These are phyloP conservation scores for Apostichopus parvimensis DNA, from an alignment of 35 echinoderm and acorn worm genomes.

Conservation along the genomic window DNA sequence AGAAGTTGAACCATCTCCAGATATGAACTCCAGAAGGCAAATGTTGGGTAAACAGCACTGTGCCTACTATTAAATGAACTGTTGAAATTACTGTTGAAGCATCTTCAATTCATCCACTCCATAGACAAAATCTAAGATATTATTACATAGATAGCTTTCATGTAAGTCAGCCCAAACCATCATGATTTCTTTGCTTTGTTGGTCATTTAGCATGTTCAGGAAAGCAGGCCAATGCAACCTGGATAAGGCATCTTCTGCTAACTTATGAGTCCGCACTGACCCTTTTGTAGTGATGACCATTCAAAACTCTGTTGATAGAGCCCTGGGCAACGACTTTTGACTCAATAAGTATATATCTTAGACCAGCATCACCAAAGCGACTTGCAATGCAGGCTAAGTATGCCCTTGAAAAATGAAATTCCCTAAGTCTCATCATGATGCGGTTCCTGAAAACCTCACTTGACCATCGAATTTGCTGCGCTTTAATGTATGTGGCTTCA, in stretches of 20 bases:
- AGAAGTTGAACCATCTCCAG: neutral
- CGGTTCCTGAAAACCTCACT: neutral
- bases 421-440: constrained; percentile 7
- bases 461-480: neutral
- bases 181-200: neutral
- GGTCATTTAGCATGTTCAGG: no score
- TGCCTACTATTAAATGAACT: neutral
- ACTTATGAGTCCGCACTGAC: neutral
- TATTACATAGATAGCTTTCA: neutral
- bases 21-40: neutral
- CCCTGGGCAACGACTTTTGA: constrained; percentile 10
- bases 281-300: constrained; percentile 51
- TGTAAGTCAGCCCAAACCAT: no score
- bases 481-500: constrained; percentile 21
- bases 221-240: neutral
- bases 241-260: constrained; percentile 44
- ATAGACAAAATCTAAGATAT: constrained; percentile 28
- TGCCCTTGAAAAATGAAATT: constrained; percentile 31
- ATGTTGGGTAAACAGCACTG: neutral
- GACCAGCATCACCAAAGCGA: constrained; percentile 27
- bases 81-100: neutral
- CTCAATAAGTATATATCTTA: constrained; percentile 33
- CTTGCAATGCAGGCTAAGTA: constrained; percentile 29
- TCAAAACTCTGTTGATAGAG: neutral
- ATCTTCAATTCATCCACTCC: no score